Conservation (phyloP, 2,888 invertebrate species). For the Nipponacmea schrenckii region DNA sequence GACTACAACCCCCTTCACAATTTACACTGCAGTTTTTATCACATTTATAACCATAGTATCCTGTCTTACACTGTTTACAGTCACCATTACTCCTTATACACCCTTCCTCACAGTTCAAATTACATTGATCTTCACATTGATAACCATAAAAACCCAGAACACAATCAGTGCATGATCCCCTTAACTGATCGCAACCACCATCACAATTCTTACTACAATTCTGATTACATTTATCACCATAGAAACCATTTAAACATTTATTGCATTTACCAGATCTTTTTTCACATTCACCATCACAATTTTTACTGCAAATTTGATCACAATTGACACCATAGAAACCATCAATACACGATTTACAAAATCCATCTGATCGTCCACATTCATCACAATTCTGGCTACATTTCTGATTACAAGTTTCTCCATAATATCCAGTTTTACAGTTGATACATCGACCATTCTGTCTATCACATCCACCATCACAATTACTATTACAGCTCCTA, state of each 20-base stretch:
- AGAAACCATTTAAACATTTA: conserved; percentile 33
- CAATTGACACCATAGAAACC: conserved; percentile 17
- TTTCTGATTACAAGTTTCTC: conserved; percentile 30
- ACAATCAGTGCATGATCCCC: background rate
- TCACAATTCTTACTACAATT: background rate
- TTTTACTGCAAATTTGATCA: background rate
- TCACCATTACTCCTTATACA: conserved; percentile 17
- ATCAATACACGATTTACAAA: conserved; percentile 20
- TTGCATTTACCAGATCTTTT: conserved; percentile 35
- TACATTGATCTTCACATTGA: conserved; percentile 1
- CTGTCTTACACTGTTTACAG: conserved; percentile 13
- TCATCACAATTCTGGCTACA: conserved; percentile 21
- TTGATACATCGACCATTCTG: conserved; percentile 25
- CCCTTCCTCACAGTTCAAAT: background rate
- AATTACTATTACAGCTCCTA: conserved; percentile 22
- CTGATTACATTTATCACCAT: conserved; percentile 23
- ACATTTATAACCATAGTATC: background rate
- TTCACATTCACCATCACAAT: conserved; percentile 24
- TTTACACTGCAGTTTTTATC: background rate
- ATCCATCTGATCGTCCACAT: conserved; percentile 24
- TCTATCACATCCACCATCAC: conserved; percentile 26
- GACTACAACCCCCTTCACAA: background rate
- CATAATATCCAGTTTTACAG: conserved; percentile 37
- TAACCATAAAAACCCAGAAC: conserved; percentile 8
- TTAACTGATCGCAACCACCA: background rate